Evolutionary conservation across 1,140 invertebrate species (phyloP).

Genomic region (Pogonognathellus flavescens): DNA sequence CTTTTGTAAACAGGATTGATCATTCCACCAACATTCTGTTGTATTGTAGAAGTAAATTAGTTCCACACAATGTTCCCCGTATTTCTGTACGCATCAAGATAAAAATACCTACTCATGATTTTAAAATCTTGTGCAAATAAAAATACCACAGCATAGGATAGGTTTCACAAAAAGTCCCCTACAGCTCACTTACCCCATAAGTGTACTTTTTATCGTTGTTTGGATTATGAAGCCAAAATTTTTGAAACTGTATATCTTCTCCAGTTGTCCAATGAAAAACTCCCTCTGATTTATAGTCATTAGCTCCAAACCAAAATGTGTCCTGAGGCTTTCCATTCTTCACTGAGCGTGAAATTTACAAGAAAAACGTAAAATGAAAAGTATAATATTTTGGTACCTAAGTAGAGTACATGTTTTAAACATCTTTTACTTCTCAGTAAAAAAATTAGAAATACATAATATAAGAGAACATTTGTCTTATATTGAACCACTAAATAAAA

Average conservation of each 20-base stretch:
- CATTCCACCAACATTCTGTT: conserved; percentile 9
- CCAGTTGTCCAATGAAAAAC: neutral
- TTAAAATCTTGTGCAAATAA: neutral
- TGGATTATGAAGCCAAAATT: conserved; percentile 8
- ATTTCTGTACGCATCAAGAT: neutral
- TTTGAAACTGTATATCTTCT: neutral
- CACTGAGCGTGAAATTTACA: no score
- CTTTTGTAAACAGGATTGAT: neutral
- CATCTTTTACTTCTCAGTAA: no score
- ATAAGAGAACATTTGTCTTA: no score
- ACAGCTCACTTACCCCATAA: neutral
- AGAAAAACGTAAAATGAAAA: no score
- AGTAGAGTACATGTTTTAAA: no score
- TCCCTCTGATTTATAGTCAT: neutral
- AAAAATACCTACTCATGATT: neutral
- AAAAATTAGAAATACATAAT: no score
- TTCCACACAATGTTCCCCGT: neutral
- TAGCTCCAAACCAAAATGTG: neutral
- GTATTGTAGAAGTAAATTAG: neutral
- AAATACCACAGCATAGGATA: neutral
- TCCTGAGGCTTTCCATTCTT: neutral
- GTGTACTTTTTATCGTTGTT: neutral
- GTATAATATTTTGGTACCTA: no score
- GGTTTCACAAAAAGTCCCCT: neutral
- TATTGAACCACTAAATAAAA: no score